These are phyloP conservation scores for Nanorana parkeri DNA, from an alignment of 2,113 vertebrate species.

Conservation along the genomic window DNA sequence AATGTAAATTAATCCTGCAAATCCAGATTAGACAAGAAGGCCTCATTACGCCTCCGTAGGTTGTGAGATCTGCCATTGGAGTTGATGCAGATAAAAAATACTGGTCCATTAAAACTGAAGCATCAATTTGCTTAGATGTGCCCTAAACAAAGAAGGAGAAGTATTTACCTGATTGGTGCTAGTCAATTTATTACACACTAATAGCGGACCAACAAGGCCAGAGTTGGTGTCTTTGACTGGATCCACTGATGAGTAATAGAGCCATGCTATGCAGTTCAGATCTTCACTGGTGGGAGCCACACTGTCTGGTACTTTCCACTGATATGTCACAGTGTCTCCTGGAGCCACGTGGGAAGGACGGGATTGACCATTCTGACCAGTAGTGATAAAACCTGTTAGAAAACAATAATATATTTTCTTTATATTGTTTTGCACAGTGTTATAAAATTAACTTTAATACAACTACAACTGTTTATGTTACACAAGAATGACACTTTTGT, in stretches of 20 bases:
- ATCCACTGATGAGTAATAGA: slow-evolving; percentile 92
- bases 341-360: slow-evolving; percentile 82
- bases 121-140: no score
- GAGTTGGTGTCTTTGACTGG: slow-evolving; percentile 86
- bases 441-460: no score
- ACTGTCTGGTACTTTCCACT: slow-evolving; percentile 83
- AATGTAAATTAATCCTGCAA: no score
- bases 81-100: no score
- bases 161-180: slow-evolving; percentile 81
- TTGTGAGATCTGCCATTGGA: no score
- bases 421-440: no score
- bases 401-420: not conserved
- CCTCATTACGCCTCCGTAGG: no score
- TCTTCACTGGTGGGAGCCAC: slow-evolving; percentile 85
- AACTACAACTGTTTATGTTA: no score
- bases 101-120: no score
- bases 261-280: slow-evolving; percentile 83
- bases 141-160: no score
- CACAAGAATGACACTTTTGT: no score
- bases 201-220: slow-evolving; percentile 89
- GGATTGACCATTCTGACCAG: slow-evolving; percentile 59
- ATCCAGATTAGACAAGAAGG: no score
- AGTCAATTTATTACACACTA: slow-evolving; percentile 85
- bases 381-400: not conserved
- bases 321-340: slow-evolving; percentile 77